Percentiles rank a stretch among this genome's conserved stretches.
Conservation (phyloP, 2,113 vertebrate genomes). For the Chlamydotis undulata region DNA sequence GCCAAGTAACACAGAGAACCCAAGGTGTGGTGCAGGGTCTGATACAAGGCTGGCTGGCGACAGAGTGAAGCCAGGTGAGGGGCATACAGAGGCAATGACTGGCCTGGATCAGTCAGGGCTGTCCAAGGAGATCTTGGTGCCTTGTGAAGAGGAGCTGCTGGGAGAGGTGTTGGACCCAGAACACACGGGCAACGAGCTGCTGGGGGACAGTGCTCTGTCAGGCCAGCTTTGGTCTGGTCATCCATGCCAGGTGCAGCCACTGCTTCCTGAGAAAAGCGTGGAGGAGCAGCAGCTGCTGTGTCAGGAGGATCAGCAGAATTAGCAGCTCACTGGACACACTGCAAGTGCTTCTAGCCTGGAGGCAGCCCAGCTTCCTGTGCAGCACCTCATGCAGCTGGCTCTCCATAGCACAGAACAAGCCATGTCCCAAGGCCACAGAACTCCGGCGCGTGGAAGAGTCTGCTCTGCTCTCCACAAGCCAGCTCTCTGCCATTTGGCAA, state of each 20-base stretch:
- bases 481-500: not conserved
- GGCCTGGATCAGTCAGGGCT: not conserved
- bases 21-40: not conserved
- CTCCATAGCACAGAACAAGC: not conserved
- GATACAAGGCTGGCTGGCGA: not conserved
- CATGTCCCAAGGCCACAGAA: not conserved
- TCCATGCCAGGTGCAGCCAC: not conserved
- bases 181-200: not conserved
- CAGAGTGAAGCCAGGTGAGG: not conserved
- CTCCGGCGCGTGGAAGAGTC: not conserved
- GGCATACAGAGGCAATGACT: rapidly evolving
- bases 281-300: not conserved
- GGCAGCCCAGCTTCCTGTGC: not conserved
- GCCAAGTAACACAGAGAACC: not conserved
- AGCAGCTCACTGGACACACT: not conserved
- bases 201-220: slow-evolving; percentile 9
- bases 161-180: not conserved
- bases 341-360: not conserved
- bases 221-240: not conserved
- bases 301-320: slow-evolving; percentile 23
- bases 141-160: not conserved
- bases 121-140: not conserved
- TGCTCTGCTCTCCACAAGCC: not conserved
- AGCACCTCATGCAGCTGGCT: not conserved
- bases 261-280: not conserved